Evolutionary conservation across 2,113 vertebrate species (phyloP), one percentile per base, ranked within the genome.

Genomic region (Hystrix cristata): DNA sequence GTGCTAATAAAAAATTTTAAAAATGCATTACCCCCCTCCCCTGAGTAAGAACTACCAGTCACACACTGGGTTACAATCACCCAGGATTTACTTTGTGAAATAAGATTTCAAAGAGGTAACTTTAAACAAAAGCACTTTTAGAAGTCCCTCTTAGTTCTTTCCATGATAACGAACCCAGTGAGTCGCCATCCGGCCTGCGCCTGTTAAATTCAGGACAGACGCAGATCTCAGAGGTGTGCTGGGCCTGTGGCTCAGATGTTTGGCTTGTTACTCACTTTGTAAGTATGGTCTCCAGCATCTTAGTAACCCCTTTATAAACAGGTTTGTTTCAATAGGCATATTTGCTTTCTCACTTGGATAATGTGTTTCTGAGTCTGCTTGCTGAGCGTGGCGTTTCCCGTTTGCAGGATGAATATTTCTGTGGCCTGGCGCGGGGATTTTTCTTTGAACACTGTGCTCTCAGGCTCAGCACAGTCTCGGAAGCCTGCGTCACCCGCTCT

Each of bases 161-260:
- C 34, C 10, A 11, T 25, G 3, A 34, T 6, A 25, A 88, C 14
- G n/a, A 64, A 59, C 34, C 51, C 71, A 12, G n/a, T 0, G 1
- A 15, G 5, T 27, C 18, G 23, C 15, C 5, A 2, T 16, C 55
- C 31, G 31, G 15, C 15, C n/a, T 0, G 13, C 29, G 18, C 19
- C 60, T 4, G 7, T 12, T 0, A 16, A 12, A 0, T 23, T 48
- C 88, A 14, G 7, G 0, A 19, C 11, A 2, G 62, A 67, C 29
- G 0, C 2, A 31, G 12, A 21, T 14, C 2, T 5, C 0, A 4
- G 31, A 3, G 4, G 12, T 8, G 1, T 5, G 6, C 43, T 46
- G 18, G 43, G n/a, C 59, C 4, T 57, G 53, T 34, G 27, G 48
- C 9, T 16, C 27, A 27, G 19, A 38, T 5, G 1, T 38, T 27